Evolutionary conservation across 2,797 vertebrate species (phyloP).

Genomic region (Lates japonicus): DNA sequence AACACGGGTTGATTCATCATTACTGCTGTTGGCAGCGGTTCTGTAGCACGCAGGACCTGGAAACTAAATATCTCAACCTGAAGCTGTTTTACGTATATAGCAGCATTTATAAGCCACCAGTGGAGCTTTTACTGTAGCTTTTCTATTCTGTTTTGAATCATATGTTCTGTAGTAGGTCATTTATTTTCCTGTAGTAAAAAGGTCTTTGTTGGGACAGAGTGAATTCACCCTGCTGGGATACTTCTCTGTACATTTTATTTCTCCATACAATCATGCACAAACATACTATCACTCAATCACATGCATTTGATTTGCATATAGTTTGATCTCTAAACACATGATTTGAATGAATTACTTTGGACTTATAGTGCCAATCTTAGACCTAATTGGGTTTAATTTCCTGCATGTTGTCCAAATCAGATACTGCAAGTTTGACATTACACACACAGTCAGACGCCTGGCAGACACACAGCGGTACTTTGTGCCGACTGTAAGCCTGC

Average conservation of each 20-base stretch:
- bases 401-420: slow-evolving; percentile 68
- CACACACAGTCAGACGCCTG: slow-evolving; percentile 57
- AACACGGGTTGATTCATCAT: slow-evolving; percentile 61
- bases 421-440: slow-evolving; percentile 59
- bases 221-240: slow-evolving; percentile 17
- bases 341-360: slow-evolving; percentile 42
- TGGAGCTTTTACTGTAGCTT: slow-evolving; percentile 58
- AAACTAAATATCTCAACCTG: slow-evolving; percentile 68
- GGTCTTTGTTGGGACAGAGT: slow-evolving; percentile 50
- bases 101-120: slow-evolving; percentile 68
- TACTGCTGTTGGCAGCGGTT: slow-evolving; percentile 53
- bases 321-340: slow-evolving; percentile 45
- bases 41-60: slow-evolving; percentile 56
- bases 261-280: slow-evolving; percentile 5
- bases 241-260: slow-evolving; percentile 33
- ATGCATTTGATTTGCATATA: slow-evolving; percentile 45
- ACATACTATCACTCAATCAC: slow-evolving; percentile 22
- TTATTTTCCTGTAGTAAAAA: slow-evolving; percentile 65
- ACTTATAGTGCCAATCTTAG: slow-evolving; percentile 33
- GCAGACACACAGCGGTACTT: slow-evolving; percentile 65
- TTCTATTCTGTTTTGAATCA: slow-evolving; percentile 59
- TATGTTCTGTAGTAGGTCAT: slow-evolving; percentile 43
- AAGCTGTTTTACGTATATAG: slow-evolving; percentile 65
- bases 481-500: slow-evolving; percentile 50
- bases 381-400: slow-evolving; percentile 62